Evolutionary conservation across 2,888 invertebrate species (phyloP).

Genomic region (Adineta ricciae): DNA sequence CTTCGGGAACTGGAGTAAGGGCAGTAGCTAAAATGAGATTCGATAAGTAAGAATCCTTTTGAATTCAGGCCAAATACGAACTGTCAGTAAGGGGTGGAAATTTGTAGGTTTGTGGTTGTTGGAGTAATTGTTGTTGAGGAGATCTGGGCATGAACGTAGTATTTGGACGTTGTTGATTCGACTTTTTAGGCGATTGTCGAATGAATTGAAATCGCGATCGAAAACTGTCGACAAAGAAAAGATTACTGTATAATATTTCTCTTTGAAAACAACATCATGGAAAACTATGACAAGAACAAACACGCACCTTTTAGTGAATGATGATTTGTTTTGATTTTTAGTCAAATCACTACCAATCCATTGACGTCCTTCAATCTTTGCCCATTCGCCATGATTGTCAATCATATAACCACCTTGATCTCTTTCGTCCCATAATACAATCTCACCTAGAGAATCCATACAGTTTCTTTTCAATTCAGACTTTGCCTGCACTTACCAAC

Average conservation of each 20-base stretch:
- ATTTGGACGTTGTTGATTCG: neutral
- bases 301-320: neutral
- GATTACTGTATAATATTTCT: too few species aligned
- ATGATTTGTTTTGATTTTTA: neutral
- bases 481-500: conserved; percentile 8
- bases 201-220: neutral
- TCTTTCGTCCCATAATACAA: conserved; percentile 31
- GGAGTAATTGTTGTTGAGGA: too few species aligned
- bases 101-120: neutral
- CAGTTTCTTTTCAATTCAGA: neutral
- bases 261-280: too few species aligned
- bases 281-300: too few species aligned
- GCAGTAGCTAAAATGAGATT: neutral
- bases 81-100: neutral
- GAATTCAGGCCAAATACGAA: neutral
- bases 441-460: neutral
- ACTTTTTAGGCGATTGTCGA: neutral
- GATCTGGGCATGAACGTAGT: neutral
- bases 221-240: neutral
- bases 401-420: conserved; percentile 33
- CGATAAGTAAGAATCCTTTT: neutral
- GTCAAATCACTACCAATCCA: neutral
- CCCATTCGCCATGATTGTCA: conserved; percentile 30
- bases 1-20: neutral
- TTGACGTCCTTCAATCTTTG: neutral